Evolutionary conservation across 2,888 invertebrate genomes (phyloP).

Genomic region (Hipparchia semele): DNA sequence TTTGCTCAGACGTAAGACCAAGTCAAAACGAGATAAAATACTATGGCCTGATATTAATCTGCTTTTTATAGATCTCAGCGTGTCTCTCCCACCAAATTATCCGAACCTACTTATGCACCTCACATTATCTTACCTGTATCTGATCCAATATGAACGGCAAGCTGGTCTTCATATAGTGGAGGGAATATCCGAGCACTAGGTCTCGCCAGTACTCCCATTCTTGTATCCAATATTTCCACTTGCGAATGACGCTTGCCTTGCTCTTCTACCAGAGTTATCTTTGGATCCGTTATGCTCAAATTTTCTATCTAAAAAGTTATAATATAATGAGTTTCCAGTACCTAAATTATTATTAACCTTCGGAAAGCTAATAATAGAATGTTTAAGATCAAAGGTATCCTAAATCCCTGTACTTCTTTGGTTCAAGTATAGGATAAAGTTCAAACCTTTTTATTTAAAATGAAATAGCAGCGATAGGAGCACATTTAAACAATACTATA

Average conservation of each 20-base stretch:
- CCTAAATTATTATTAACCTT: neutral
- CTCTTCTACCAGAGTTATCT: slow-evolving; percentile 88
- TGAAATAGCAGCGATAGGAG: no score
- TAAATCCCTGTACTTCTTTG: no score
- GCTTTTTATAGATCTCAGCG: no score
- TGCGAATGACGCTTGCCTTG: slow-evolving; percentile 88
- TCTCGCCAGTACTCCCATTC: slow-evolving; percentile 89
- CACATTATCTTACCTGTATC: slow-evolving; percentile 60
- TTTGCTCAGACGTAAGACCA: no score
- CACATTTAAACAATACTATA: neutral
- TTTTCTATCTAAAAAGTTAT: slow-evolving; percentile 83
- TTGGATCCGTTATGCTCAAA: slow-evolving; percentile 83
- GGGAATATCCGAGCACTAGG: slow-evolving; percentile 92
- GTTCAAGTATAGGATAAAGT: no score
- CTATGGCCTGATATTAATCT: no score
- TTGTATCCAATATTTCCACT: slow-evolving; percentile 87
- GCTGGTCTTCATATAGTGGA: slow-evolving; percentile 91
- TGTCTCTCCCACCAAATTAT: neutral
- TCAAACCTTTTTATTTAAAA: no score
- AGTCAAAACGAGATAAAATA: no score
- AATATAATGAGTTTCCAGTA: neutral
- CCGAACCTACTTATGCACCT: neutral
- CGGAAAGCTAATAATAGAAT: neutral
- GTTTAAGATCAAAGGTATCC: neutral
- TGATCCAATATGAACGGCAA: slow-evolving; percentile 88